A percentile compares a stretch with the other conserved stretches of the same genome.
phyloP scores from a whole-genome alignment of 2,888 invertebrate genomes.

The Luffia ferchaultella region DNA sequence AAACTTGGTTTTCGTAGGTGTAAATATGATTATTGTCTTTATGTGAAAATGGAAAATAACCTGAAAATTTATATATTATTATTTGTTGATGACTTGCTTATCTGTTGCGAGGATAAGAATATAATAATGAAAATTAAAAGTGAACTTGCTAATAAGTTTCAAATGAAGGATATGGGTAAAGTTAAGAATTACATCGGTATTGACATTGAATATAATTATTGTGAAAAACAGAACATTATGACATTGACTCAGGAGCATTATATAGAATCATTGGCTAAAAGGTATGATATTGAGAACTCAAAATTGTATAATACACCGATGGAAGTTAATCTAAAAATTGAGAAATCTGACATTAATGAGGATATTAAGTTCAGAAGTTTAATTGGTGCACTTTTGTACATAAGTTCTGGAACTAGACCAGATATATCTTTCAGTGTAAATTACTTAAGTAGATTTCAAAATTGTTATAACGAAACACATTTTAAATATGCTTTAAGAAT shows the following conservation, averaged over 20 bases:
- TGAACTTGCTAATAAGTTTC: conserved; percentile 1
- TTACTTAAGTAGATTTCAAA: conserved; percentile 23
- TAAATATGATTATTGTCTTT: conserved; percentile 4
- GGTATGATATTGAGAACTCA: background rate
- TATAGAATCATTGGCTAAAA: conserved; percentile 1
- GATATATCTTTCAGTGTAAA: conserved; percentile 21
- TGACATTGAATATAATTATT: conserved; percentile 3
- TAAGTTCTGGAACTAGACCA: conserved; percentile 19
- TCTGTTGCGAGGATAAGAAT: background rate
- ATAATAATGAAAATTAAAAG: background rate
- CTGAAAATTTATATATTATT: conserved; percentile 1
- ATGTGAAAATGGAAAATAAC: background rate
- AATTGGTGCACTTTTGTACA: conserved; percentile 14
- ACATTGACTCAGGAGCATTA: conserved; percentile 1
- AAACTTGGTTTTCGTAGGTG: background rate
- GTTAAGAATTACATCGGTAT: conserved; percentile 4
- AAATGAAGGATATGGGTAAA: conserved; percentile 4
- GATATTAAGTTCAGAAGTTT: conserved; percentile 9
- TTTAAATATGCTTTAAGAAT: conserved; percentile 19
- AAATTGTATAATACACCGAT: conserved; percentile 1
- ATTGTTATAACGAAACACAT: conserved; percentile 15
- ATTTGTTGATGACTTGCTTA: conserved; percentile 1
- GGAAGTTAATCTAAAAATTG: background rate
- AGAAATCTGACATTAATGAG: background rate
- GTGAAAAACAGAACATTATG: background rate